phyloP scores from a whole-genome alignment of 1,140 invertebrate species.

The Drosophila micromelanica region DNA sequence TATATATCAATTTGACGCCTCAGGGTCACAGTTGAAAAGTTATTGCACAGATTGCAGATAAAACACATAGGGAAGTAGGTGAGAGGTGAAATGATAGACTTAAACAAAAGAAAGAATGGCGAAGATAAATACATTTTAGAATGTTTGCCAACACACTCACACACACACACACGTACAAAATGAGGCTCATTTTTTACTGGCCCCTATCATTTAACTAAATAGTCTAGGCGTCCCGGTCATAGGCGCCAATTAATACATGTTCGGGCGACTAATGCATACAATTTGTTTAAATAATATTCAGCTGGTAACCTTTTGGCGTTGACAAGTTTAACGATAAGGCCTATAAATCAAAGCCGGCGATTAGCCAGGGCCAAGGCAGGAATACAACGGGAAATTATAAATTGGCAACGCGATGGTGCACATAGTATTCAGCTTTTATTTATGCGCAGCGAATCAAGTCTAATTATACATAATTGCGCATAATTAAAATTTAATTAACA shows the following conservation, averaged over 20 bases:
- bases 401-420: constrained; percentile 49
- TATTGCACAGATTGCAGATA: constrained; percentile 4
- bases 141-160: neutral
- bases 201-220: constrained; percentile 12
- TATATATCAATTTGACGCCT: too few species aligned
- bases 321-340: constrained; percentile 33
- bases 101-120: neutral
- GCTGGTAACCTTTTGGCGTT: constrained; percentile 55
- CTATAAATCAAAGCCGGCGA: constrained; percentile 49
- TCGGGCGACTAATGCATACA: constrained; percentile 50
- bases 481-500: constrained; percentile 82
- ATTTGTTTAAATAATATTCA: constrained; percentile 49
- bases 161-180: neutral
- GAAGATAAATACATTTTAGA: neutral
- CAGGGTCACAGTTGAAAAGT: too few species aligned
- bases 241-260: constrained; percentile 37
- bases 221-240: neutral
- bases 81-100: neutral
- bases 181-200: neutral
- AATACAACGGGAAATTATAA: constrained; percentile 45
- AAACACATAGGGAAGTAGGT: neutral
- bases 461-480: constrained; percentile 75
- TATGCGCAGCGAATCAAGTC: constrained; percentile 56
- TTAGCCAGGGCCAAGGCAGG: constrained; percentile 4
- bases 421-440: constrained; percentile 55